Base-by-base conservation (phyloP, 2,113 vertebrate species). In the Hassar affinis region DNA sequence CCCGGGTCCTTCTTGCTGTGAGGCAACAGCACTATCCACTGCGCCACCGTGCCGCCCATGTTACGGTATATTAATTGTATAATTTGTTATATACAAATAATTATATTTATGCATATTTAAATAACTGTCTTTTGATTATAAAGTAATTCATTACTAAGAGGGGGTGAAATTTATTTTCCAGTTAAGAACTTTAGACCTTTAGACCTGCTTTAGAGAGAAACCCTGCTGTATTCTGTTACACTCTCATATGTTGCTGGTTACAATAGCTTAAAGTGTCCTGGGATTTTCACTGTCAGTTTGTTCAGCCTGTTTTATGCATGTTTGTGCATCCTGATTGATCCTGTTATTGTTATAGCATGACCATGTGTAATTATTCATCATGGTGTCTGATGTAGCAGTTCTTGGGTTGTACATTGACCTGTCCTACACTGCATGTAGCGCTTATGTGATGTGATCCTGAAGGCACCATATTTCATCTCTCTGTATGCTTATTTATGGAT, bases 231-330 rank as follows among this genome's bases (percentile, higher is more conserved):
- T 61, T n/a, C 38, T 61, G 38, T 79, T 79, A 79, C 77, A 61
- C 77, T 6, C 54, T 61, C 76, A 61, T 78, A 79, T 79, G 77
- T 17, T 61, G 25, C 38, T 79, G 22, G 56, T 79, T 79, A 78
- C 20, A 61, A 79, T 18, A 79, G 56, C 56, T 33, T 35, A 11
- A 49, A 35, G 27, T 35, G 25, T 45, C 56, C 27, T 79, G 56
- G 56, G 77, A 61, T 61, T 79, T 79, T 79, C 77, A 45, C 25
- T 4, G 56, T 59, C 77, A 18, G 77, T 56, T 59, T 59, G 6
- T 54, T 59, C 15, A 25, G 11, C 33, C 20, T 61, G 56, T 78
- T 78, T 45, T 27, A 14, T 78, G 76, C 76, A 59, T 42, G 10
- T 78, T 59, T 59, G 59, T 59, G 56, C 33, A 14, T 45, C 76